These are phyloP conservation scores for Myotis lucifugus DNA, from an alignment of 2,113 vertebrate genomes.

Conservation along the genomic window DNA sequence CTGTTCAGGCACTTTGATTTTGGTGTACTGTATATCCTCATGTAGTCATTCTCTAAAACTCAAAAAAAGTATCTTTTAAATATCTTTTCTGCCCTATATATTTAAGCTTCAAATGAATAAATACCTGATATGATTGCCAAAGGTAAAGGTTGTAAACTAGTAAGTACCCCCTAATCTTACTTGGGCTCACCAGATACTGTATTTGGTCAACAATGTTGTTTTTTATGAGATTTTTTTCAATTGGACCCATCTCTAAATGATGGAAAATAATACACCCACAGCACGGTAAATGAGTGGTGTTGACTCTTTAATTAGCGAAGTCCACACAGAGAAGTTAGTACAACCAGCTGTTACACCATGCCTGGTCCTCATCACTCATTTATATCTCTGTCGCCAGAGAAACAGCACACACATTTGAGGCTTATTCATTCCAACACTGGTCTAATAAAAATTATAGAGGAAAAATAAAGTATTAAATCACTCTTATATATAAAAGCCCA, in stretches of 20 bases:
- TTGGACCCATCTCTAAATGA: background rate
- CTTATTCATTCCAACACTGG: background rate
- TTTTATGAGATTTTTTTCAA: background rate
- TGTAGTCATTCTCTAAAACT: background rate
- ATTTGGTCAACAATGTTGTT: background rate
- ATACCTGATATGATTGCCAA: background rate
- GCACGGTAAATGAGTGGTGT: background rate
- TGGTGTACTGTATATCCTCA: background rate
- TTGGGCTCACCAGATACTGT: background rate
- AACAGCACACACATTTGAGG: background rate
- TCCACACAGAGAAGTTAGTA: background rate
- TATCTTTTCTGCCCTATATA: background rate
- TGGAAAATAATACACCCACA: background rate
- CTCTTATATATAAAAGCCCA: background rate
- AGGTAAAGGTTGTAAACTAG: background rate
- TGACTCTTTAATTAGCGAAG: background rate
- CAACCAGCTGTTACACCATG: background rate
- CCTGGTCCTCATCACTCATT: background rate
- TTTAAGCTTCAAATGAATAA: constrained; percentile 16
- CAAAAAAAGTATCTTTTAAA: background rate
- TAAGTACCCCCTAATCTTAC: background rate
- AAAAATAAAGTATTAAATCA: background rate
- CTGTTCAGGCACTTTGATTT: background rate
- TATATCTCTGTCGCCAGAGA: background rate
- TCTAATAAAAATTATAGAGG: background rate